Evolutionary conservation across 2,797 vertebrate species (phyloP), one percentile per base, ranked within the genome.

Genomic region (Silurus lanzhouensis): DNA sequence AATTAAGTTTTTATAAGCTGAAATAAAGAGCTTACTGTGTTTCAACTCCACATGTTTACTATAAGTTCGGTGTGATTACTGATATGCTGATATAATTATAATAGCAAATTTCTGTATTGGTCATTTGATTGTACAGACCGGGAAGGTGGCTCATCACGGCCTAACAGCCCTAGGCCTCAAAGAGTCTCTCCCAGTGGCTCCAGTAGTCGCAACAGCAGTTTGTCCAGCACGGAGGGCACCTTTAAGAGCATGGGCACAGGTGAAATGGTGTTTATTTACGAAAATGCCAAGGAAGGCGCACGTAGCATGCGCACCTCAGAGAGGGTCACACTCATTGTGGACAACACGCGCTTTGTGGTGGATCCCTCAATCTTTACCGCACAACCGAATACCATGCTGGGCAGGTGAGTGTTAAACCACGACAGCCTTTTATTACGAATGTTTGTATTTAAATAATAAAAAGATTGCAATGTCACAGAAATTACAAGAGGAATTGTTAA

Each of bases 341-440:
- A 99, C 92, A 99, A 98, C 92, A 99, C 98, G 13, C 97, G 97
- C 94, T 99, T 99, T 90, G 97, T 99, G 82, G 97, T 99, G 55
- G 98, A 99, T 93, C 98, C 98, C 52, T 95, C 97, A 55, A 98
- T 99, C 93, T 99, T 99, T 91, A 99, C 96, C 7, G 98, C 98
- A 89, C 98, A 99, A 72, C 97, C 98, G 89, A 99, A 99, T 90
- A 99, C 98, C n/a, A 99, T 99, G 98, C 93, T 99, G 96, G 98
- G 98, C 93, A 98, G 98, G 98, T 99, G 91, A 12, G 82, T 46
- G 67, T 80, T 80, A 60, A 13, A 38, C 9, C 7, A 76, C 10
- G 0, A 27, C 31, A 38, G 0, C 17, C 3, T 17, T 58, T 27
- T 10, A n/a, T 1, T 63, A 63, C 7, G 63, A 38, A 12, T 17